phyloP scores from a whole-genome alignment of 2,888 invertebrate genomes.

The Xestobium rufovillosum region DNA sequence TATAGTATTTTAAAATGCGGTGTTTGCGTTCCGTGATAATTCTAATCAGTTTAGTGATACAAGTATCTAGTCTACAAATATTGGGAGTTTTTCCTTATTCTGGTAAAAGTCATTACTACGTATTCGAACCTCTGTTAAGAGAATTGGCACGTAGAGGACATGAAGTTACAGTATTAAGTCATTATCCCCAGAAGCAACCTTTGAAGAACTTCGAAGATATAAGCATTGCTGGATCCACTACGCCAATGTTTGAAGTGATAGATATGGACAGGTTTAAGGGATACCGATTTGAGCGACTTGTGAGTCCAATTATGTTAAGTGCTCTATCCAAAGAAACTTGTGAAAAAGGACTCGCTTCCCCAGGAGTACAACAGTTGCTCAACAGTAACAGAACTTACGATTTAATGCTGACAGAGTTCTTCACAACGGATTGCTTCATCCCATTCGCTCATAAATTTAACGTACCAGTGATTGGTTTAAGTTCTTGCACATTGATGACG shows the following conservation, averaged over 20 bases:
- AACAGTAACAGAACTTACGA: conserved; percentile 52
- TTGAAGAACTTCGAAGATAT: no score
- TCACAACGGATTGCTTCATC: conserved; percentile 64
- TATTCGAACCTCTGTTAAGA: conserved; percentile 53
- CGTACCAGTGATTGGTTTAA: conserved; percentile 47
- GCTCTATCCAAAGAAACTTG: background rate
- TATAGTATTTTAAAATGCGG: no score
- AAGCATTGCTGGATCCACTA: background rate
- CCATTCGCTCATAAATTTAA: conserved; percentile 55
- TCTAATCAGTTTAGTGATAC: background rate
- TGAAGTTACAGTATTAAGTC: conserved; percentile 59
- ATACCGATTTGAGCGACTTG: background rate
- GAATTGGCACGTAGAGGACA: conserved; percentile 58
- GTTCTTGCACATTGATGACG: conserved; percentile 46
- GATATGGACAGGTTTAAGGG: background rate
- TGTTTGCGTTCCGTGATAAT: no score
- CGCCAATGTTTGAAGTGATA: background rate
- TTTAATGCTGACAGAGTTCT: conserved; percentile 60
- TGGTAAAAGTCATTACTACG: conserved; percentile 65
- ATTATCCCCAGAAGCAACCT: conserved; percentile 45
- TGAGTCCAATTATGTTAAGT: background rate
- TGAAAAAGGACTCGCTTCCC: background rate
- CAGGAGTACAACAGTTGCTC: conserved; percentile 20
- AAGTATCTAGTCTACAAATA: conserved; percentile 41
- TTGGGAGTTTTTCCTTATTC: conserved; percentile 60